Evolutionary conservation across 2,797 vertebrate species (phyloP).

Genomic region (Nannoperca obscura): DNA sequence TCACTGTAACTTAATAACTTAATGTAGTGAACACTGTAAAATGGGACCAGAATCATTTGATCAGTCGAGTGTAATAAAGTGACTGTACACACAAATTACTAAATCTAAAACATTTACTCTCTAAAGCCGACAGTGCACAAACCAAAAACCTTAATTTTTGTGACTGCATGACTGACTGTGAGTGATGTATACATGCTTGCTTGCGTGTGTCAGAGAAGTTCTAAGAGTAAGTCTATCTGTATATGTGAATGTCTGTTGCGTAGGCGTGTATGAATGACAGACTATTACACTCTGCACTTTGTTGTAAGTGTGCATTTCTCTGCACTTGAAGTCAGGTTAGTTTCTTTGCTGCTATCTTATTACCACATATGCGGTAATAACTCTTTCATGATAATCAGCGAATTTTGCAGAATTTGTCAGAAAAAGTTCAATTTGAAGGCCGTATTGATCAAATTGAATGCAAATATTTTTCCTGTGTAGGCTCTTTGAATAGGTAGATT

Average conservation of each 20-base stretch:
- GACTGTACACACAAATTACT: not conserved
- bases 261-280: slow-evolving; percentile 1
- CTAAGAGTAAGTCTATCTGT: not conserved
- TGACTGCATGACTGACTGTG: not conserved
- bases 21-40: too few relatives aligned
- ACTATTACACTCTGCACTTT: not conserved
- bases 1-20: not conserved
- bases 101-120: not conserved
- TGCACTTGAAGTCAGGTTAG: too few relatives aligned
- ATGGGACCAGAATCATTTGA: not conserved
- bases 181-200: not conserved
- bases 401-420: not conserved
- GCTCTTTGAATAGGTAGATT: not conserved
- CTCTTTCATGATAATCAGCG: not conserved
- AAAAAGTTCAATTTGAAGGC: not conserved
- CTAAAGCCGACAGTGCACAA: not conserved
- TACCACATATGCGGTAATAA: not conserved
- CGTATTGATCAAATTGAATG: not conserved
- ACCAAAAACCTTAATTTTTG: not conserved
- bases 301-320: not conserved
- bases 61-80: not conserved
- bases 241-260: slow-evolving; percentile 19
- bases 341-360: not conserved
- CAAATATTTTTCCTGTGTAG: not conserved
- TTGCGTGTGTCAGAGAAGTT: not conserved